Evolutionary conservation across 2,113 vertebrate species (phyloP), one percentile per base, ranked within the genome.

Genomic region (Oncorhynchus tshawytscha): DNA sequence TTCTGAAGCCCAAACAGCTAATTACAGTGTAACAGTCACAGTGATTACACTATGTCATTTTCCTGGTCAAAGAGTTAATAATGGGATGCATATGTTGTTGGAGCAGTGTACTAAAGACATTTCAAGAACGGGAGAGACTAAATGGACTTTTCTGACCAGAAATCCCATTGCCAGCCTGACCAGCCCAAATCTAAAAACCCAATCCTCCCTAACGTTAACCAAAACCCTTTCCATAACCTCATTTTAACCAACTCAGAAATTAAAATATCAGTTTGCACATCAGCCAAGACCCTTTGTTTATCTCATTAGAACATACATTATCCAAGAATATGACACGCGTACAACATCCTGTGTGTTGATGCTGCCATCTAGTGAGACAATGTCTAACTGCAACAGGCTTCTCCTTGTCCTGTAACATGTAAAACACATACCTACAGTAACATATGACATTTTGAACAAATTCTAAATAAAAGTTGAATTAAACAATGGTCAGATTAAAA

Each of bases 281-380:
- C 65, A 67, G 65, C 11, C 11, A 15, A 0, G 2, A 5, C 39
- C 39, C 9, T 54, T 54, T 4, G 51, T 54, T 54, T 18, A 16
- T 11, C 51, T 3, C 3, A 15, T 16, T 54, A 18, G 66, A 31
- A 3, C 6, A 31, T 34, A 18, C 29, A 54, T 6, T 68, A 68
- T n/a, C 16, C n/a, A 27, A 67, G 13, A 5, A 31, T 1, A 24
- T 3, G 39, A 45, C 39, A 45, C 9, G 2, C 0, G 3, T 24
- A 15, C 24, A 8, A 4, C 24, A 29, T 12, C 13, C 12, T 3
- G 71, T 73, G 71, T 73, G 57, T 31, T 66, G 29, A n/a, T 72
- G 78, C 75, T 81, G 82, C 89, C 90, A 76, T 72, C 87, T 89
- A 74, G 70, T 84, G 90, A n/a, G 45, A 31, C 68, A 81, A 84